Evolutionary conservation across 2,888 invertebrate species (phyloP).

Genomic region (Drosophila falleni): DNA sequence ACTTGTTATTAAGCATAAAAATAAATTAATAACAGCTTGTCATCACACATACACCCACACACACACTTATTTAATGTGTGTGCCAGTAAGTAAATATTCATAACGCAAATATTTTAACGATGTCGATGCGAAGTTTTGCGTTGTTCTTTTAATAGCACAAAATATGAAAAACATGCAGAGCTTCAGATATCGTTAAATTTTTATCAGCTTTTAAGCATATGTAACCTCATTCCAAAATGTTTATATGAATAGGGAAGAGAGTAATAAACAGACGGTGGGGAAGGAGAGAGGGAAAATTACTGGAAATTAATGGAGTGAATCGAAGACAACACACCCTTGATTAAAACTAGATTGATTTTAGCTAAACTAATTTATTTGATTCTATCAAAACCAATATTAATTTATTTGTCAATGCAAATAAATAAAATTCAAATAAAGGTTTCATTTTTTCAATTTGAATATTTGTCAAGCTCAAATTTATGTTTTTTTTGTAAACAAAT

Average conservation of each 20-base stretch:
- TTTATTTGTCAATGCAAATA: neutral
- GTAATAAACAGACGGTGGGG: too few species aligned
- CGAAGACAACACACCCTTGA: neutral
- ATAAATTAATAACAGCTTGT: slow-evolving; percentile 70
- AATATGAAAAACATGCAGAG: slow-evolving; percentile 23
- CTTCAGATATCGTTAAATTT: slow-evolving; percentile 32
- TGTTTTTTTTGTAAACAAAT: slow-evolving; percentile 1
- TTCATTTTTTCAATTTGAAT: slow-evolving; percentile 4
- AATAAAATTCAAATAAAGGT: neutral
- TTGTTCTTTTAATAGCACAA: slow-evolving; percentile 28
- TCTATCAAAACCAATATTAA: neutral
- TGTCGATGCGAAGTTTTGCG: slow-evolving; percentile 44
- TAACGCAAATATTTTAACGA: slow-evolving; percentile 69
- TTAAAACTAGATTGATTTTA: neutral
- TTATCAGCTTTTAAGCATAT: slow-evolving; percentile 31
- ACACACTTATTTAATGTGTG: slow-evolving; percentile 15
- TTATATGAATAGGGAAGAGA: neutral
- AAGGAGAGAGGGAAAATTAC: too few species aligned
- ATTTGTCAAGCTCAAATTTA: slow-evolving; percentile 4
- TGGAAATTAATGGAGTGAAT: too few species aligned
- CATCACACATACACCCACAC: slow-evolving; percentile 20
- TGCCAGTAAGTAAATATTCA: slow-evolving; percentile 58
- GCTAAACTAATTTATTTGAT: slow-evolving; percentile 3
- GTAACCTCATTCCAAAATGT: slow-evolving; percentile 32
- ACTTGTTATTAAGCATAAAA: slow-evolving; percentile 75